Evolutionary conservation across 37 sponge, comb jelly and placozoan species (phyloP), one percentile per base, ranked within the genome.

Genomic region (Dysidea cf. avara): DNA sequence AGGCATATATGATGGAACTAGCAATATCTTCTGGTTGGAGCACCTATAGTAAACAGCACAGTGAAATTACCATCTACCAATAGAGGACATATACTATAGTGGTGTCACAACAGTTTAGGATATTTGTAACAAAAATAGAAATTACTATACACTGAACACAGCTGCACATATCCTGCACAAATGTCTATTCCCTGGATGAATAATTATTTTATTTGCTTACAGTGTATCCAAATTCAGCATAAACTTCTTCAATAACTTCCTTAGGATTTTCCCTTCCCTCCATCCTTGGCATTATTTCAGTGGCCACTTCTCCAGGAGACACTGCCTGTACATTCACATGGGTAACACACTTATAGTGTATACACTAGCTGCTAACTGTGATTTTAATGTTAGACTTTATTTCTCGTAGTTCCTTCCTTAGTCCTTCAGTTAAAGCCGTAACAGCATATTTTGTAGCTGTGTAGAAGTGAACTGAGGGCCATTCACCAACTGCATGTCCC

Each of bases 361-460:
- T 31, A 3, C 3, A 18, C 4, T 47, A 32, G 0, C 2, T 18
- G 48, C 82, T 83, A 71, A 86, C 86, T 40, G 87, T 86, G 20
- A 91, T 80, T 65, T 63, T 82, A 40, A 83, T 64, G 6, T 74
- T 62, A 40, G 83, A 70, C 46, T 86, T 60, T 78, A 80, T 74
- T 17, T 81, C 80, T 51, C 89, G 80, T 72, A 93, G 75, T 47
- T 93, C 94, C 29, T 56, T 48, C 32, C 94, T 71, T 1, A 84
- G 56, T 0, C 83, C 86, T 60, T 93, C 94, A 34, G 86, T 85
- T 17, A 93, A 54, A 39, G 83, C 89, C 37, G 86, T 93, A 22
- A 93, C 86, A 33, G 94, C 94, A 69, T 53, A 64, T 61, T 93
- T 93, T 1, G 94, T 85, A 22, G 77, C 88, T 56, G 65, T 50